Conservation (phyloP, 1,140 invertebrate species). For the Diorhabda elongata region DNA sequence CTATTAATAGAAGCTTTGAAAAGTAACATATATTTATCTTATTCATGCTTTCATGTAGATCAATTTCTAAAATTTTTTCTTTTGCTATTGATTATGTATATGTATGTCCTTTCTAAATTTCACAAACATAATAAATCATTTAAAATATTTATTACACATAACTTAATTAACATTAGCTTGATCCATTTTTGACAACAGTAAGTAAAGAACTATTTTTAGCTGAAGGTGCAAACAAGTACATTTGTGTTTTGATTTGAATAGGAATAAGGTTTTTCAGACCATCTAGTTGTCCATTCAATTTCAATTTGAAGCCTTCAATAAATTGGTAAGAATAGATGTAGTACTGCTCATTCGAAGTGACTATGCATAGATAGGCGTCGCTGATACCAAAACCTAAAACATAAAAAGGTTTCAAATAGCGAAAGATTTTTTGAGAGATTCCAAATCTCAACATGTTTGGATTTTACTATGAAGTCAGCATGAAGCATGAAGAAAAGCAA, state of each 20-base stretch:
- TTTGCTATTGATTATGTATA: no score
- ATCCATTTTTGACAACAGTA: conserved; percentile 34
- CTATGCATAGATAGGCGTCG: conserved; percentile 39
- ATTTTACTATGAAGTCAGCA: no score
- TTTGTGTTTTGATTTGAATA: conserved; percentile 33
- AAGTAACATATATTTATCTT: no score
- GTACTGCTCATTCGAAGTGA: conserved; percentile 34
- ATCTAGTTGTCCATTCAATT: conserved; percentile 34
- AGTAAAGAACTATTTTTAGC: conserved; percentile 35
- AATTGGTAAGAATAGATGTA: conserved; percentile 38
- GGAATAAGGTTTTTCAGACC: conserved; percentile 37
- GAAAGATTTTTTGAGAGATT: no score
- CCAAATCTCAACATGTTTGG: no score
- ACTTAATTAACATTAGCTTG: conserved; percentile 5
- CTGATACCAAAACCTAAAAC: conserved; percentile 36
- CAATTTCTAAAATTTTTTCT: no score
- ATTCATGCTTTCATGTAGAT: no score
- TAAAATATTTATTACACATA: background rate
- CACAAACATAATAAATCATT: no score
- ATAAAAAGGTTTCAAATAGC: background rate
- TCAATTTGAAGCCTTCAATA: conserved; percentile 38
- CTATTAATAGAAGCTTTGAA: background rate
- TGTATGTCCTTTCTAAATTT: no score
- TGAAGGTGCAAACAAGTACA: conserved; percentile 39
- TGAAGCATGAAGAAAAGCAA: no score